Evolutionary conservation across 2,888 invertebrate genomes (phyloP), one percentile per base, ranked within the genome.

Genomic region (Lepidocyrtoides sp.): DNA sequence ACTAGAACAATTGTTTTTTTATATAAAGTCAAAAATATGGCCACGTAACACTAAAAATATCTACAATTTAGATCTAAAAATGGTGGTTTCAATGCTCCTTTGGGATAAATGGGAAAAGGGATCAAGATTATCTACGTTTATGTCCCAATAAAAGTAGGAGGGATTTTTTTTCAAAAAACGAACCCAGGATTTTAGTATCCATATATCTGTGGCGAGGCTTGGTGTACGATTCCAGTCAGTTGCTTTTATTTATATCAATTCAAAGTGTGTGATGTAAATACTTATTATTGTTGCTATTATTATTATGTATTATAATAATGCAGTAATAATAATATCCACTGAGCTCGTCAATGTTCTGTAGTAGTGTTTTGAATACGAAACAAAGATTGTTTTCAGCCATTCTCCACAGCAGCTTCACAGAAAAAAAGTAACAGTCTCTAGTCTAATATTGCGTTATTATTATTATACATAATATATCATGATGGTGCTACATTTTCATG

Each of bases 401-500:
- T 69, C 8, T 69, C 17, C 1, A 8, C 36, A 69, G 17, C 66
- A 36, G 17, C 17, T 36, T 36, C 7, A 36, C 36, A 36, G 36
- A 69, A 3, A 69, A n/a, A 69, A 69, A 54, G 8, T 66, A 66
- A 20, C 69, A 69, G 41, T 41, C 20, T 41, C 10, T 41, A 26
- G 60, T 23, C 60, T 60, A 69, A 41, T 1, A 41, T 41, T 69
- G 17, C 36, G 8, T 69, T 69, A 0, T 44, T 75, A 20, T 41
- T 44, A 41, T 44, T 41, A n/a, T 66, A 17, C 14, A 29, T 29
- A 26, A 44, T 75, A 26, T 48, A 54, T 83, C 83, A 83, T 48
- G 63, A 63, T 75, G 48, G 81, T 81, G 81, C 81, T 81, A 88
- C 88, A 88, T 81, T 88, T 88, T 88, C 81, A 75, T 77, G 89